These are phyloP conservation scores for Clistopyga incitator DNA, from an alignment of 2,888 invertebrate genomes.

Conservation along the genomic window DNA sequence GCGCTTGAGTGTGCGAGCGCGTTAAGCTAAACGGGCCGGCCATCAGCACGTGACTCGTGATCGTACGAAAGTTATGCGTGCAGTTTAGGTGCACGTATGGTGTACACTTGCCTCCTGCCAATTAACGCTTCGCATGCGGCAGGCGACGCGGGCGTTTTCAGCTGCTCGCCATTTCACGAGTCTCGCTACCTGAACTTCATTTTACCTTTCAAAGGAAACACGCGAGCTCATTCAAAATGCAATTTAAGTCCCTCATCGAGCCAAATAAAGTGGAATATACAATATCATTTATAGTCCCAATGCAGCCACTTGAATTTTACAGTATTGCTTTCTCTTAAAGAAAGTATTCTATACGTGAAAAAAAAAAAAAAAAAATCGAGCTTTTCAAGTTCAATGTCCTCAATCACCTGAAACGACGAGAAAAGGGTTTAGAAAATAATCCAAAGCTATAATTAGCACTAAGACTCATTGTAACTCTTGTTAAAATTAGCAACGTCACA, in stretches of 20 bases:
- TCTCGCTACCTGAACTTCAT: conserved; percentile 20
- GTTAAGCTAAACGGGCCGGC: conserved; percentile 3
- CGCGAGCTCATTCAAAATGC: conserved; percentile 22
- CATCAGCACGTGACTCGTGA: conserved; percentile 12
- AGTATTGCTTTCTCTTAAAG: too few species aligned
- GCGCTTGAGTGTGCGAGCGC: neutral
- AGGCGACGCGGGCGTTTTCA: conserved; percentile 1
- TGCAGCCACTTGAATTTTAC: neutral
- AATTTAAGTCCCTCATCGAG: conserved; percentile 6
- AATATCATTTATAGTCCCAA: neutral
- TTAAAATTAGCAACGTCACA: too few species aligned
- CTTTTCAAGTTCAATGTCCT: too few species aligned
- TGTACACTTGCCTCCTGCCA: conserved; percentile 24
- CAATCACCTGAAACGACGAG: too few species aligned
- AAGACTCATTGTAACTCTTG: too few species aligned
- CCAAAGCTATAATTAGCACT: too few species aligned
- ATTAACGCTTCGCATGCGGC: conserved; percentile 37
- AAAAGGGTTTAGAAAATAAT: too few species aligned
- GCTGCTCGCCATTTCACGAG: conserved; percentile 43
- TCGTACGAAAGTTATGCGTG: conserved; percentile 12
- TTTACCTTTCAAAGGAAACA: conserved; percentile 24
- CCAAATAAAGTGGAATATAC: neutral
- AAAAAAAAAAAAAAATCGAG: too few species aligned
- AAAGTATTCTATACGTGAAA: too few species aligned
- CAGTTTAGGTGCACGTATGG: neutral